Evolutionary conservation across 2,797 vertebrate species (phyloP).

Genomic region (Lindbergichthys nudifrons): DNA sequence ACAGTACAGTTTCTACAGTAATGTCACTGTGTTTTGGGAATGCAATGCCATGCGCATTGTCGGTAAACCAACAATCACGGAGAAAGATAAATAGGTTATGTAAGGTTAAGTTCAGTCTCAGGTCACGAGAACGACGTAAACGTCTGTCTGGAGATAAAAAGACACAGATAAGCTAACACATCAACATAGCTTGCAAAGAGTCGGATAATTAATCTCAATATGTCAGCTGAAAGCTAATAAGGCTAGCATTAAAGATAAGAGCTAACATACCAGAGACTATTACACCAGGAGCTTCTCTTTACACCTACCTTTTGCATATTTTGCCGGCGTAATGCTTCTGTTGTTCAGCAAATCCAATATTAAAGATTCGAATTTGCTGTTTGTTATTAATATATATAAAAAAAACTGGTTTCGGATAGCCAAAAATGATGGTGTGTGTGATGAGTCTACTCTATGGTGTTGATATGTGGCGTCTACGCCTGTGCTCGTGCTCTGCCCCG

Average conservation of each 20-base stretch:
- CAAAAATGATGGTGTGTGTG: background rate
- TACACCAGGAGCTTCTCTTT: background rate
- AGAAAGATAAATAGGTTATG: too few species aligned
- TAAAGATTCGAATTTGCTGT: background rate
- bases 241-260: background rate
- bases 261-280: background rate
- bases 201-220: background rate
- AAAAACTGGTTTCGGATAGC: background rate
- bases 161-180: rapidly evolving
- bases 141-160: background rate
- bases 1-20: background rate
- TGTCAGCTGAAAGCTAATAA: conserved; percentile 21
- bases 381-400: background rate
- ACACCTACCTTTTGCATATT: conserved; percentile 46
- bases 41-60: rapidly evolving
- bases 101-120: background rate
- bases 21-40: rapidly evolving
- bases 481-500: background rate
- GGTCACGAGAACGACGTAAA: background rate
- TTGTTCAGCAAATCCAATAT: background rate
- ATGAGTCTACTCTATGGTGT: too few species aligned
- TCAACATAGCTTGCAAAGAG: background rate
- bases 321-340: background rate
- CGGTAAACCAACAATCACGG: background rate
- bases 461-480: background rate